Evolutionary conservation across 2,113 vertebrate species (phyloP).

Genomic region (Macrotis lagotis): DNA sequence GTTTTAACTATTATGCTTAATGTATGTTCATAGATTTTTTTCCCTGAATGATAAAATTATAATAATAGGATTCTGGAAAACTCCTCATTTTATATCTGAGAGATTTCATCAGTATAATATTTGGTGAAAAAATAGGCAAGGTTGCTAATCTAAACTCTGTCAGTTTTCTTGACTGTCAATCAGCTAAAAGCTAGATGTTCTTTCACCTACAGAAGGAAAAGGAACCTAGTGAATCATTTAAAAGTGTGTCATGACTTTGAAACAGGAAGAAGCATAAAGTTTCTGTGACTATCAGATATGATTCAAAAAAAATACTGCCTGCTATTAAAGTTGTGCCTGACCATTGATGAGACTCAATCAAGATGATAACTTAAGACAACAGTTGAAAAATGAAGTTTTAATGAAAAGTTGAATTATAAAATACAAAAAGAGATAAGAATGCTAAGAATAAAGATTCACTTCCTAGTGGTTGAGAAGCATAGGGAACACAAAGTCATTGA

Average conservation of each 20-base stretch:
- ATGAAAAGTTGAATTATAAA: conserved; percentile 6
- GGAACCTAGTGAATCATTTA: not conserved
- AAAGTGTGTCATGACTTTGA: not conserved
- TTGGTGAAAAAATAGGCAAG: not conserved
- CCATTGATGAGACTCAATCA: not conserved
- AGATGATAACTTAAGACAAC: not conserved
- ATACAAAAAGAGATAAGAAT: not conserved
- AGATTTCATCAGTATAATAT: not conserved
- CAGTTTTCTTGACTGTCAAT: not conserved
- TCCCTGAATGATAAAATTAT: not conserved
- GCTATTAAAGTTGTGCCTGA: too few relatives aligned
- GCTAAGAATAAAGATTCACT: not conserved
- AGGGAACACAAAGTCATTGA: not conserved
- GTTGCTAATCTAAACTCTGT: not conserved
- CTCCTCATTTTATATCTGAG: conserved; percentile 10
- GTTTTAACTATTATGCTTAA: conserved; percentile 8
- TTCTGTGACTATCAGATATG: not conserved
- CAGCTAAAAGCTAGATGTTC: not conserved
- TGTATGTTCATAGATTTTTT: not conserved
- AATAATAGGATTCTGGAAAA: conserved; percentile 35
- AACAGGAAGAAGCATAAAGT: not conserved
- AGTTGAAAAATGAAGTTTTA: not conserved
- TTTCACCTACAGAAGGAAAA: not conserved
- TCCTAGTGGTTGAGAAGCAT: not conserved
- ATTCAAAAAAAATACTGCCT: not conserved